Conservation (phyloP, 1,140 invertebrate genomes). For the Pogonus chalceus region DNA sequence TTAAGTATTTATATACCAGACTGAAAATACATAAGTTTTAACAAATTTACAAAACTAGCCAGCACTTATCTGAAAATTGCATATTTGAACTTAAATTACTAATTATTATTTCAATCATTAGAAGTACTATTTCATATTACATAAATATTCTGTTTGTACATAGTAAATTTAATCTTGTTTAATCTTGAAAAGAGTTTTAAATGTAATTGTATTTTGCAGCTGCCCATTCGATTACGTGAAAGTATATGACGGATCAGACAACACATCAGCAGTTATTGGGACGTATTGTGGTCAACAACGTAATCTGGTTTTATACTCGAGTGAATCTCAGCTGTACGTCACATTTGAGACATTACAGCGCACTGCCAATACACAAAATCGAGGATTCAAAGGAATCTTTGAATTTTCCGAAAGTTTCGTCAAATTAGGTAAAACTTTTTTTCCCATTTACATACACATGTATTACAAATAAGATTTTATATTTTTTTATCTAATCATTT, state of each 20-base stretch:
- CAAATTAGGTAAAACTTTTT: conserved; percentile 65
- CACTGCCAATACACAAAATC: conserved; percentile 84
- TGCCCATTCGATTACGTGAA: conserved; percentile 98
- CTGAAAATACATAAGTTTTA: too few species aligned
- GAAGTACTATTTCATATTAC: too few species aligned
- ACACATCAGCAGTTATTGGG: conserved; percentile 79
- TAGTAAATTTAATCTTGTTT: too few species aligned
- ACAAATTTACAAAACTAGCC: too few species aligned
- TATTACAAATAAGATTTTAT: conserved; percentile 11
- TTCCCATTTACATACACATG: conserved; percentile 10
- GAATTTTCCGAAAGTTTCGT: conserved; percentile 95
- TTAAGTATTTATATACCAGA: too few species aligned
- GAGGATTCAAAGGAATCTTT: conserved; percentile 91
- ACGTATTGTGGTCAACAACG: conserved; percentile 97
- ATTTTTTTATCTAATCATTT: conserved; percentile 18
- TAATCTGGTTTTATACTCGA: conserved; percentile 90
- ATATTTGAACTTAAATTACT: too few species aligned
- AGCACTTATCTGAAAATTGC: too few species aligned
- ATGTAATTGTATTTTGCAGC: conserved; percentile 52
- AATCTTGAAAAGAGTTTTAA: too few species aligned
- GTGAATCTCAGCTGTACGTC: conserved; percentile 77
- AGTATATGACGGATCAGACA: conserved; percentile 87
- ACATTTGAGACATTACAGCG: conserved; percentile 81
- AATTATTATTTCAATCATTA: too few species aligned
- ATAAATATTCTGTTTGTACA: too few species aligned